Conservation (phyloP, 2,113 vertebrate species). For the Grammomys dolichurus region DNA sequence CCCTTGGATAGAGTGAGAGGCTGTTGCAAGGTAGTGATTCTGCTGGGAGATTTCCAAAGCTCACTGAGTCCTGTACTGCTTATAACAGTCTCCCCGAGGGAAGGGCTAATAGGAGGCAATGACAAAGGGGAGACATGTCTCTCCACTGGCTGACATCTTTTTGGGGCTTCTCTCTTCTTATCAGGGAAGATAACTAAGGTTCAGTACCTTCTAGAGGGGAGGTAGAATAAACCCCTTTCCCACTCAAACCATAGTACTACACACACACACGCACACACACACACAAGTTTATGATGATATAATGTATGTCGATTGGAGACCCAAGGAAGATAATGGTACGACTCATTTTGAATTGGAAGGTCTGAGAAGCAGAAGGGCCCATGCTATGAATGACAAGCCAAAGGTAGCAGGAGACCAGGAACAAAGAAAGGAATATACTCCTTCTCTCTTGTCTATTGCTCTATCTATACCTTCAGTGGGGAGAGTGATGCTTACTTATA, state of each 20-base stretch:
- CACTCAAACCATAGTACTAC: background rate
- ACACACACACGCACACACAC: background rate
- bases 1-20: background rate
- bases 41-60: background rate
- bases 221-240: background rate
- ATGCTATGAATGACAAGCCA: background rate
- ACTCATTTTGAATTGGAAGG: background rate
- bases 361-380: background rate
- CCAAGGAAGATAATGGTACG: background rate
- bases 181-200: background rate
- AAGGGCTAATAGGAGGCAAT: background rate
- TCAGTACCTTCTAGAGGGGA: background rate
- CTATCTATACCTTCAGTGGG: background rate
- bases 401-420: background rate
- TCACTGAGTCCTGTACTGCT: background rate
- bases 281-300: background rate
- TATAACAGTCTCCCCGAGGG: background rate
- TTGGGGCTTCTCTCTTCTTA: background rate
- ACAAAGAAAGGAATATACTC: background rate
- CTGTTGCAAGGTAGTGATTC: background rate
- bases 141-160: background rate
- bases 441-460: background rate
- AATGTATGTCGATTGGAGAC: background rate
- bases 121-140: background rate
- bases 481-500: background rate